phyloP scores from a whole-genome alignment of 2,888 invertebrate genomes.

The Atrina japonica region DNA sequence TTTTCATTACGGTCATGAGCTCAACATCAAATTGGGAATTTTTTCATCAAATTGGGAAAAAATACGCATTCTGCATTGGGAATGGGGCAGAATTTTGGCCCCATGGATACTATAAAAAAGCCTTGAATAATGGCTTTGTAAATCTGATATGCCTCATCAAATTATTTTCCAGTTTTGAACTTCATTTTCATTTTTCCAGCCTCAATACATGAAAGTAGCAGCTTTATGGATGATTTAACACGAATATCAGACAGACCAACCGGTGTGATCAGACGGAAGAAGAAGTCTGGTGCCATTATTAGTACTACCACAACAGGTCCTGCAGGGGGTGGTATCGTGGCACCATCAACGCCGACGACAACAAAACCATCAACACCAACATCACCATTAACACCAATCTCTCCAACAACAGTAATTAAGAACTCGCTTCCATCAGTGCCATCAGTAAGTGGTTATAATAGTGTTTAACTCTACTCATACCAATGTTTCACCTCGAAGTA shows the following conservation, averaged over 20 bases:
- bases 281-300: conserved; percentile 73
- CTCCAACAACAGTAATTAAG: conserved; percentile 66
- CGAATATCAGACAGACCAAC: conserved; percentile 83
- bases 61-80: too few species aligned
- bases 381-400: conserved; percentile 65
- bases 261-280: conserved; percentile 85
- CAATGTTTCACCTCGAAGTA: too few species aligned
- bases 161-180: too few species aligned
- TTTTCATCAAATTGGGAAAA: too few species aligned
- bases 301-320: conserved; percentile 38
- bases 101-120: too few species aligned
- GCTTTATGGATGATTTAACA: conserved; percentile 95
- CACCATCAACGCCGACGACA: conserved; percentile 84
- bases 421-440: conserved; percentile 74
- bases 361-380: conserved; percentile 83
- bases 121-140: too few species aligned
- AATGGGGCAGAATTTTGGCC: too few species aligned
- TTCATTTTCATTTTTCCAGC: too few species aligned
- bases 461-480: too few species aligned
- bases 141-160: too few species aligned
- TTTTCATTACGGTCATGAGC: too few species aligned
- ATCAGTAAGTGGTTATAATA: conserved; percentile 62
- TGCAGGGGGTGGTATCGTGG: not conserved
- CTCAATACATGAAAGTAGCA: conserved; percentile 91
- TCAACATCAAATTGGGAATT: too few species aligned